Percentiles rank a stretch among this genome's conserved stretches.
phyloP scores from a whole-genome alignment of 2,888 invertebrate species.

The Ornithoptera alexandrae region DNA sequence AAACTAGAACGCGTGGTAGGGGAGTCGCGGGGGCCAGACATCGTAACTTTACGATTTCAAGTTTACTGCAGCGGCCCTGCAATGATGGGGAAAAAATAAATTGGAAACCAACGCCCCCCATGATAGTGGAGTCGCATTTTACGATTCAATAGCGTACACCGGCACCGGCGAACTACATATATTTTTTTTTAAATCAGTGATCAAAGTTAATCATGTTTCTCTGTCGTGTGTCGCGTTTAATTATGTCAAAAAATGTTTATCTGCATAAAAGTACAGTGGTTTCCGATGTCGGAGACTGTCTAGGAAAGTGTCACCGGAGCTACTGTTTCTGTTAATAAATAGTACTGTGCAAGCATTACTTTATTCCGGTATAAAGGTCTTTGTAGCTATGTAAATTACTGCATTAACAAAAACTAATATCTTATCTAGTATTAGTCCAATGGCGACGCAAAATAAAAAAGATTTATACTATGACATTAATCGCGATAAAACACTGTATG shows the following conservation, averaged over 20 bases:
- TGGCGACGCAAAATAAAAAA: too few relatives aligned
- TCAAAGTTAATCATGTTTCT: neutral
- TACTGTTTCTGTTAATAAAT: too few relatives aligned
- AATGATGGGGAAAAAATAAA: slow-evolving; percentile 76
- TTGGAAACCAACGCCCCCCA: slow-evolving; percentile 71
- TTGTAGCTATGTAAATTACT: too few relatives aligned
- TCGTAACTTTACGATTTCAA: slow-evolving; percentile 72
- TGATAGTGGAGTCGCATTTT: slow-evolving; percentile 53
- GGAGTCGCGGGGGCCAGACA: slow-evolving; percentile 62
- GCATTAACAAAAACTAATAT: too few relatives aligned
- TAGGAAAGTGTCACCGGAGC: too few relatives aligned
- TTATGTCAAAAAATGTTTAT: neutral
- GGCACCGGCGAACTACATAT: neutral
- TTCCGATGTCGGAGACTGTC: too few relatives aligned
- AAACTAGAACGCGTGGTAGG: slow-evolving; percentile 47
- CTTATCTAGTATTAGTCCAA: too few relatives aligned
- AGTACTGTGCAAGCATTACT: too few relatives aligned
- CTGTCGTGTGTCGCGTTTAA: neutral
- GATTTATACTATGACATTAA: too few relatives aligned
- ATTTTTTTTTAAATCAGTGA: neutral
- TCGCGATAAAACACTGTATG: too few relatives aligned
- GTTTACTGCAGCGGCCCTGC: slow-evolving; percentile 72
- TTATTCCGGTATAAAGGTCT: too few relatives aligned
- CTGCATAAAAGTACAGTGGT: too few relatives aligned
- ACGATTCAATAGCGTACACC: slow-evolving; percentile 43